Evolutionary conservation across 1,140 invertebrate genomes (phyloP).

Genomic region (Caerostris extrusa): DNA sequence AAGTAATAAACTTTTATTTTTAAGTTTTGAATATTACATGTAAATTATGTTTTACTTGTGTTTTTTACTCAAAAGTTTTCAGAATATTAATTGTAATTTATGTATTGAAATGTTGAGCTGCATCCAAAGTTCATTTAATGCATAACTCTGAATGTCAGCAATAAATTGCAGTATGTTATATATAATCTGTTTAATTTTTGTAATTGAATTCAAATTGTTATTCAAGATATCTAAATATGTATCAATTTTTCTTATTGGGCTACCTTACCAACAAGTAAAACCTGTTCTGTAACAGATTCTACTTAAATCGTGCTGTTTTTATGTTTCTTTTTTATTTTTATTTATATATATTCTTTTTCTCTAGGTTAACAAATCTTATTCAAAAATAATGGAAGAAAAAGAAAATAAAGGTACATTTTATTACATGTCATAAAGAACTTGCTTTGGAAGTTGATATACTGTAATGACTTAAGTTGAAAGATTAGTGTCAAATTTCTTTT

Average conservation of each 20-base stretch:
- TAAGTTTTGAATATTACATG: neutral
- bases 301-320: neutral
- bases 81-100: no score
- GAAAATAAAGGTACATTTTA: constrained; percentile 76
- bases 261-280: no score
- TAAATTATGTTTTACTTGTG: neutral
- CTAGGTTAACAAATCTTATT: constrained; percentile 67
- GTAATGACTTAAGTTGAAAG: no score
- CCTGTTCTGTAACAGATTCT: no score
- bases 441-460: no score
- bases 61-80: no score
- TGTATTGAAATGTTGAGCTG: no score
- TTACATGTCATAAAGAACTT: neutral
- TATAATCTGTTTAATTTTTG: neutral
- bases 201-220: no score
- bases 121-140: no score
- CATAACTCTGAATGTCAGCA: neutral
- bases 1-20: constrained; percentile 68
- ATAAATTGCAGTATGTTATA: neutral
- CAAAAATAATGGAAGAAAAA: constrained; percentile 78
- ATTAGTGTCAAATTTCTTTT: neutral
- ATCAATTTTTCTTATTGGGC: no score
- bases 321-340: neutral
- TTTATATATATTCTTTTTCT: neutral
- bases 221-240: no score